phyloP scores from a whole-genome alignment of 2,797 vertebrate genomes.

The Lagorchestes hirsutus region DNA sequence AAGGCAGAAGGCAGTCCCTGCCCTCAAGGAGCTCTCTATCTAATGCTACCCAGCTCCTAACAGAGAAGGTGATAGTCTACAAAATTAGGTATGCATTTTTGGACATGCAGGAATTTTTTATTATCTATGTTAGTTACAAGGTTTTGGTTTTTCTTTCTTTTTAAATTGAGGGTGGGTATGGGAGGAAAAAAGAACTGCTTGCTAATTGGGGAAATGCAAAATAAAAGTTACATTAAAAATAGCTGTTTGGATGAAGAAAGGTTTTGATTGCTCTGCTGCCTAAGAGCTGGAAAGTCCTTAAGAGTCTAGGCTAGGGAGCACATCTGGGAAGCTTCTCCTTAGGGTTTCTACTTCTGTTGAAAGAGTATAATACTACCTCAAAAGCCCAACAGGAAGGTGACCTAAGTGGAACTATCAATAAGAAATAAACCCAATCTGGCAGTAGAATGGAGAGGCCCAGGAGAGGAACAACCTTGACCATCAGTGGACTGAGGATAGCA shows the following conservation, averaged over 20 bases:
- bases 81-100: neutral
- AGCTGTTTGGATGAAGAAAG: neutral
- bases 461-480: neutral
- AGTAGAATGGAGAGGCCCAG: neutral
- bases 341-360: neutral
- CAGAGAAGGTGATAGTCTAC: neutral
- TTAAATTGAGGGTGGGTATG: neutral
- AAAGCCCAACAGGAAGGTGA: neutral
- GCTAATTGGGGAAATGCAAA: neutral
- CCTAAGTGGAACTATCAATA: neutral
- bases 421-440: neutral
- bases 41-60: neutral
- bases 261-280: neutral
- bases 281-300: neutral
- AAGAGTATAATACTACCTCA: neutral
- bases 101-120: neutral
- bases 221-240: neutral
- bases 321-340: neutral
- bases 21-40: neutral
- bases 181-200: neutral
- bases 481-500: neutral
- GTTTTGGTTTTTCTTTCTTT: neutral
- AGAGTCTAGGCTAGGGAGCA: neutral
- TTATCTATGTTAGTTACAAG: neutral
- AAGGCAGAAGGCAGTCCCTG: neutral